Conservation (phyloP, 2,888 invertebrate genomes). For the Mesorhabditis sp. region DNA sequence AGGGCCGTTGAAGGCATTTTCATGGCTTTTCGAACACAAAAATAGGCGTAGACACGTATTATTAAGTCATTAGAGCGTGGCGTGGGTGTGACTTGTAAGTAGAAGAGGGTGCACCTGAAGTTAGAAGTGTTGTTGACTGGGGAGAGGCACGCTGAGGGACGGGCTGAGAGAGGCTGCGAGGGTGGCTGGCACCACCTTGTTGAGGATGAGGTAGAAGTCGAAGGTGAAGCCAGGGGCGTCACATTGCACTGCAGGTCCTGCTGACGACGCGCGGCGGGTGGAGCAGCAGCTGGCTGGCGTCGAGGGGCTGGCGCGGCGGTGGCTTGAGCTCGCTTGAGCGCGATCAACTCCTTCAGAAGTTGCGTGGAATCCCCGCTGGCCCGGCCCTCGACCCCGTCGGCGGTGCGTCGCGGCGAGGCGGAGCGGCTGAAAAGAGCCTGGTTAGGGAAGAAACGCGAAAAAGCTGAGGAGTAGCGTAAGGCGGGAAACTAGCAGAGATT, state of each 20-base stretch:
- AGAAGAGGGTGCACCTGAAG: not conserved
- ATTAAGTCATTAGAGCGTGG: too few relatives aligned
- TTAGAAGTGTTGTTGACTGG: not conserved
- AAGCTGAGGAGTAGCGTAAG: too few relatives aligned
- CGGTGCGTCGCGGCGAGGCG: not conserved
- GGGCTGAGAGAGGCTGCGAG: too few relatives aligned
- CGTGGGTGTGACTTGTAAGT: too few relatives aligned
- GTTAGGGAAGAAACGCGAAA: too few relatives aligned
- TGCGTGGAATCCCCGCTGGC: not conserved
- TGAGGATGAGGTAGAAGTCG: not conserved
- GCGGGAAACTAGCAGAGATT: too few relatives aligned
- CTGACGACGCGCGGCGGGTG: too few relatives aligned
- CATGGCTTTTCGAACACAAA: too few relatives aligned
- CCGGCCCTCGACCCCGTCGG: not conserved
- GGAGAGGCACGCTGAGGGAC: not conserved
- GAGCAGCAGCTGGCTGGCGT: not conserved
- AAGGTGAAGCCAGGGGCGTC: not conserved
- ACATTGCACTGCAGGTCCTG: too few relatives aligned
- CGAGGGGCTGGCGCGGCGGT: not conserved
- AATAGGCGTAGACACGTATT: too few relatives aligned
- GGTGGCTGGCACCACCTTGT: not conserved
- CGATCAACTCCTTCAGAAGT: constrained; percentile 1
- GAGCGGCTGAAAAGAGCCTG: not conserved
- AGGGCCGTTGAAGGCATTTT: too few relatives aligned
- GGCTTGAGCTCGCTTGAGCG: not conserved